Base-by-base conservation (phyloP, 1,140 invertebrate genomes). In the Doryteuthis pealeii region DNA sequence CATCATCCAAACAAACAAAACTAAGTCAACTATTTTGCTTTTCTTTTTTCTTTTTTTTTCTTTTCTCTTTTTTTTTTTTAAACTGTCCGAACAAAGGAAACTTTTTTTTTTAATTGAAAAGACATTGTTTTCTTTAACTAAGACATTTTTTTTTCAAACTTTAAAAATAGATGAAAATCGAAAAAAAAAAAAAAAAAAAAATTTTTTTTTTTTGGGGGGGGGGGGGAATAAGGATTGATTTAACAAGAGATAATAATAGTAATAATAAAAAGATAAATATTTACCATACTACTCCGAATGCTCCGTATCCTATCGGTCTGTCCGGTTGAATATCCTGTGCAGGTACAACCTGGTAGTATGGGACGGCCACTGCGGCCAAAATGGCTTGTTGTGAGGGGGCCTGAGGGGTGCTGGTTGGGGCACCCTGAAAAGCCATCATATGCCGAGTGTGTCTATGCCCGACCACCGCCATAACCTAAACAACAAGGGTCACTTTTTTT, bases 261-360 rank as follows among this genome's bases (percentile, higher is more conserved):
- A 40, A 40, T n/a, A n/a, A n/a, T n/a, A n/a, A n/a, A 40, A 40
- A 40, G 45, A 18, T 30, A n/a, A 35, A 49, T 74, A 92, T 95
- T 95, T 89, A 99, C 97, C 97, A 99, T 82, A 99, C 97, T 84
- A 99, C 97, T 85, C 98, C 98, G 89, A 99, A 99, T 80, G 98
- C 97, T 87, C 98, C 98, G 88, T 99, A 99, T 80, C 98, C 98
- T 87, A 99, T 99, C 76, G 97, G 97, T 89, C 96, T 92, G 90
- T 99, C 98, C 70, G 96, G 95, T 88, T 97, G 83, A 31, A 82
- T 77, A 74, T 81, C 82, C 67, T 81, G 78, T 65, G 82, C 82
- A 31, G 81, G 82, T 28, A 84, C 79, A 54, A 83, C 80, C 76
- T 83, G 79, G 74, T 82, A 81, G 76, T 78, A 81, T 18, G 76